Evolutionary conservation across 2,113 vertebrate genomes (phyloP), one percentile per base, ranked within the genome.

Genomic region (Recurvirostra avosetta): DNA sequence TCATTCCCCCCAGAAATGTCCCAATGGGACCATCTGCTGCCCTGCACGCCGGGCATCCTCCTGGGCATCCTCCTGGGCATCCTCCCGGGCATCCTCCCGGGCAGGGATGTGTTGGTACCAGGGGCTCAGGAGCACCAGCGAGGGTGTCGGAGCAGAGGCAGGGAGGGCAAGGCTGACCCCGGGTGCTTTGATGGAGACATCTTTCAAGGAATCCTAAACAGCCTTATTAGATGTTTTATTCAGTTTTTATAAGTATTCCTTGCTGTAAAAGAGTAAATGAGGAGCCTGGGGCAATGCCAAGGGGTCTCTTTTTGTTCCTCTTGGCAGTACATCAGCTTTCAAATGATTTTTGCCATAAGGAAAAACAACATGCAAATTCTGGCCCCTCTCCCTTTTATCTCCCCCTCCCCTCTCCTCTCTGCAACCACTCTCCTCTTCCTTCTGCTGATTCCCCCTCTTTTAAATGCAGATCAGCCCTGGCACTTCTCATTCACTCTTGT

Each of bases 281-380:
- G 62, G 82, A 87, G 80, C 94, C 91, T 76, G 85, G 83, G 94
- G 97, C 93, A 27, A 52, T n/a, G 91, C 95, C 91, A 74, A 49
- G 34, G 90, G 95, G 90, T 82, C 43, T 90, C 73, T 67, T 66
- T 86, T 63, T 93, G 40, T 97, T 96, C 91, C 89, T 91, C 59
- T 85, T 74, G 90, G 91, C 92, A 87, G 59, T 72, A 79, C 92
- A 95, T 66, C 81, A 87, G 86, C 88, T 95, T 94, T 97, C 91
- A 90, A 94, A 94, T 76, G 15, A 87, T 89, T 87, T 71, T 84
- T 92, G 77, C 93, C 90, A 36, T 70, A 50, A 93, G 91, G 79
- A 96, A 76, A 92, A 66, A 47, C 38, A 63, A 58, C 45, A 95
- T 86, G 93, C 85, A 92, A 96, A 97, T 52, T 26, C 20, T 3